Base-by-base conservation (phyloP, 2,888 invertebrate species). In the Scaptomyza cyrtandrae region DNA sequence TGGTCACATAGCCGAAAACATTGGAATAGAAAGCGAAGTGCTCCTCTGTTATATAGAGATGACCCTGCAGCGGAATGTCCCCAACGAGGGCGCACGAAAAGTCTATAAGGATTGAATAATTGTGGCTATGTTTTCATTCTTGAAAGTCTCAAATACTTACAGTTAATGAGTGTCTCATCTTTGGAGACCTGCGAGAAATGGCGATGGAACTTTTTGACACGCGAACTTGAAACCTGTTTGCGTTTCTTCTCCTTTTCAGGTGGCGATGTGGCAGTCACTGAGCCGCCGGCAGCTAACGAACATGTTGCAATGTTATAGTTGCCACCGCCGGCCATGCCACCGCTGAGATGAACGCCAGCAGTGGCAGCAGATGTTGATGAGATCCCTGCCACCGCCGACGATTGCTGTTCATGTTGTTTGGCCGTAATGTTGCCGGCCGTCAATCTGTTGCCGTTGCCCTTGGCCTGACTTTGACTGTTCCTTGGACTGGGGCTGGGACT, bases 1-100 rank as follows among this genome's bases (percentile, higher is more conserved):
- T 97, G 89, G 98, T 97, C 78, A 98, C 97, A 93, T 97, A 97
- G 89, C 98, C 98, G 92, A 98, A 97, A 66, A 98, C 98, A 92
- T 98, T 98, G 74, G 98, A 98, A 93, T 98, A 97, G 93, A 98
- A 98, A 84, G 98, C 98, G 93, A 98, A 97, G 93, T 97, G 97
- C 92, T 98, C 97, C 91, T 96, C 96, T 73, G 98, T 98, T 91
- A 98, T 97, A 93, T 98, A 98, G 82, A 98, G 94, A 91, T 97
- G 96, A 59, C 98, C 98, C 93, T 98, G 98, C 27, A 98, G 94
- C 56, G 98, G 93, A 84, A 98, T 97, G 92, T 98, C 98, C 72
- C 97, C 97, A 70, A 98, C 96, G 86, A 98, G 94, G 69, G 98
- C 98, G 93, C 98, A 98, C 49, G 97, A 97, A 93, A 97, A 98